Evolutionary conservation across 2,797 vertebrate species (phyloP), one percentile per base, ranked within the genome.

Genomic region (Sebastiscus albofasciatus): DNA sequence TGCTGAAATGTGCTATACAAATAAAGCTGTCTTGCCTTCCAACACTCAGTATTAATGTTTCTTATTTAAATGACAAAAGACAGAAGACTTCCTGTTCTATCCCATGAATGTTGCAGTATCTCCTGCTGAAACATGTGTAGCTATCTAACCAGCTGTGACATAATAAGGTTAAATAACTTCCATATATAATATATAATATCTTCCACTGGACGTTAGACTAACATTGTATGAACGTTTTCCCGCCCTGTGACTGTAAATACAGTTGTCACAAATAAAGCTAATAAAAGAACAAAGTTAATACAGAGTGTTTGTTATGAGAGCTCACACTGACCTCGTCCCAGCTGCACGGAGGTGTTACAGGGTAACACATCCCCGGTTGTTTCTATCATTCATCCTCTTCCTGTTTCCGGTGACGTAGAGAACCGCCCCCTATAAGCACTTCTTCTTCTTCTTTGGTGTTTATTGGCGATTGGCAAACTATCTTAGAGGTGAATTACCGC

Each of bases 341-440:
- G 80, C 33, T 36, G 42, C 65, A 5, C 11, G 22, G 54, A 67
- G 69, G 39, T 14, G 52, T 24, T 18, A 55, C 67, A 69, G n/a
- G 2, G 55, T 72, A 84, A 81, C 61, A 67, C 33, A 4, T 14
- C 65, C 1, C 6, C 22, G 14, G 39, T 6, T 52, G 34, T 36
- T 14, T 60, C 22, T 58, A 82, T 72, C 24, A 59, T 64, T 82
- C 70, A 72, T 67, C 71, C 14, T 22, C 77, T 93, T 95, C 92
- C 93, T 34, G 82, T 66, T 94, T 94, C 93, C 93, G 88, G 24
- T 94, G 82, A 92, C 92, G 89, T 83, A 16, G 0, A 6, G 0
- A 12, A 6, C 36, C 81, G 34, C 20, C 81, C 66, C 73, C 22
- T 0, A 55, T 3, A 46, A 62, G 18, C 2, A 14, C 0, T 81